Base-by-base conservation (phyloP, 2,888 invertebrate genomes). In the Metellina segmentata region DNA sequence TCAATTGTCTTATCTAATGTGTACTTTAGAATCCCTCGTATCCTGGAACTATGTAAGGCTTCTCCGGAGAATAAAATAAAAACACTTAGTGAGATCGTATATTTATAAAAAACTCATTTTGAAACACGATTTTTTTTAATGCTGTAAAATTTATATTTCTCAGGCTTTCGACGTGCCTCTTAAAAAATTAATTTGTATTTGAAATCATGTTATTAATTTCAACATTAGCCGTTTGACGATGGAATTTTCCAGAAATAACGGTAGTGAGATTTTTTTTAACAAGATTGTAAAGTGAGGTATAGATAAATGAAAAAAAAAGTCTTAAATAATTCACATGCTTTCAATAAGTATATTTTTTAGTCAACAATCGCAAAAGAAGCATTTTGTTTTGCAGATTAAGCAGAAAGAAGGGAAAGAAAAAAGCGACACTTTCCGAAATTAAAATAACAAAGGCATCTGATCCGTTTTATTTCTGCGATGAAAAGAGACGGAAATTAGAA, bases 401-500 rank as follows among this genome's bases (percentile, higher is more conserved):
- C 11, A 61, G 61, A 61, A 61, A 8, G 61, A 7, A 11, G 61
- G 5, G 13, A 61, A 61, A 61, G 16, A 61, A 61, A 61, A 61
- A 61, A 16, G 11, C 61, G 61, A 61, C 61, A 61, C 61, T 72
- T 48, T 81, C 11, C 16, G 52, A 86, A 75, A 78, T 86, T 86
- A 87, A 87, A 87, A 81, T 53, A 85, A 53, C 81, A 87, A 79
- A 74, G 71, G 87, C 71, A 81, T 87, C 13, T 52, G 20, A 20
- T 86, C 70, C 69, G 71, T 87, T 81, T 85, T 75, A 61, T 85
- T 85, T 75, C 74, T 13, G 51, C 34, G 82, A 16, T 77, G 61
- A 20, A 53, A 81, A 81, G 77, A 87, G 52, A 52, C 16, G 79
- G 71, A 61, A 19, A 79, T 79, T 61, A 77, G 13, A 77, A 74